phyloP scores from a whole-genome alignment of 2,113 vertebrate genomes.

The Ailuropoda melanoleuca region DNA sequence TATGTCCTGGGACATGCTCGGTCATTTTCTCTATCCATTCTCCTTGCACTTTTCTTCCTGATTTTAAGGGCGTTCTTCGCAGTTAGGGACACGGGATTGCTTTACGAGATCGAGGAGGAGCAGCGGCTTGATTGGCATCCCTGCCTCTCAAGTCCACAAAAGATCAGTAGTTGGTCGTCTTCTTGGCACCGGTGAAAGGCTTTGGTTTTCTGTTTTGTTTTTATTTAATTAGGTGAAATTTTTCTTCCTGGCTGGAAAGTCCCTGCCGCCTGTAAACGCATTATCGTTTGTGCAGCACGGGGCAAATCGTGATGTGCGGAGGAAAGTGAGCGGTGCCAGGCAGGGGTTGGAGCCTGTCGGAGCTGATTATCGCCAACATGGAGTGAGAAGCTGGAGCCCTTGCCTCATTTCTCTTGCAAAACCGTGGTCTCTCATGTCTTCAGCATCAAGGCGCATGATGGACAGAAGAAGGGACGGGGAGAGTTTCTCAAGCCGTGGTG shows the following conservation, averaged over 20 bases:
- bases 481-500: not conserved
- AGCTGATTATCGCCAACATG: not conserved
- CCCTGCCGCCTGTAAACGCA: conserved; percentile 7
- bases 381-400: not conserved
- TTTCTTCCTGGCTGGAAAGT: conserved; percentile 50
- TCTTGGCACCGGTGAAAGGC: conserved; percentile 49
- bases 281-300: not conserved
- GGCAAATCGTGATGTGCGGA: not conserved
- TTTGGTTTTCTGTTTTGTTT: conserved; percentile 68
- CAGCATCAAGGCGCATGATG: not conserved
- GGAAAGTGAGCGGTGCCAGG: not conserved
- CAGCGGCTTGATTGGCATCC: not conserved
- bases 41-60: not conserved
- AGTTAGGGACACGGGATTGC: not conserved
- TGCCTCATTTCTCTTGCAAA: not conserved
- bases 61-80: not conserved
- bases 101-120: conserved; percentile 49
- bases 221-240: conserved; percentile 71
- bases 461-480: not conserved
- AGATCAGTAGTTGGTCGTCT: conserved; percentile 1
- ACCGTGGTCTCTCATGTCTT: not conserved
- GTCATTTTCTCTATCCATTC: not conserved
- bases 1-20: not conserved
- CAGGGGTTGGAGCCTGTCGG: not conserved
- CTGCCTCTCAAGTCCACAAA: not conserved